Percentiles rank a stretch among this genome's conserved stretches.
Conservation (phyloP, 2,797 vertebrate genomes). For the Sebastes taczanowskii region DNA sequence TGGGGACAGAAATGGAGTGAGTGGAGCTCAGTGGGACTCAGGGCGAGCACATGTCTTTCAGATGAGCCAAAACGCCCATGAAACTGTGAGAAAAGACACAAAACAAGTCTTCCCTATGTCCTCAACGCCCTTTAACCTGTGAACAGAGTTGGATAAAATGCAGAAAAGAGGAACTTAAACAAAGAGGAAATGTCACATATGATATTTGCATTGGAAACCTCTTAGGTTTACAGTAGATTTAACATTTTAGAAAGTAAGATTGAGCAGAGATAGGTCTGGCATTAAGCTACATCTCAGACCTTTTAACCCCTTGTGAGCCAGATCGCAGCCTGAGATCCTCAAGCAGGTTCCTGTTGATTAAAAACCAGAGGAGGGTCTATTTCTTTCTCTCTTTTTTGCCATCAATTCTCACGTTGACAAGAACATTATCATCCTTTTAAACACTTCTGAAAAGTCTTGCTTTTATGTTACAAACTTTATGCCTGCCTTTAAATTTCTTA, state of each 20-base stretch:
- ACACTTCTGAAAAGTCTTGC: background rate
- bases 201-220: background rate
- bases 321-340: conserved; percentile 16
- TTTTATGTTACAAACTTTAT: background rate
- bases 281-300: background rate
- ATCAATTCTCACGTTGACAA: background rate
- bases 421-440: background rate
- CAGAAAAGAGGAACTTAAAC: background rate
- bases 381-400: background rate
- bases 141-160: conserved; percentile 14
- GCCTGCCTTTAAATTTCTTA: background rate
- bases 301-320: conserved; percentile 22
- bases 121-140: conserved; percentile 52
- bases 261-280: background rate
- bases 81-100: conserved; percentile 68
- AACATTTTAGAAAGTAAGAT: background rate
- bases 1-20: conserved; percentile 81
- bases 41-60: conserved; percentile 83
- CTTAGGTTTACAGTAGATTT: background rate
- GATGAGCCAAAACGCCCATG: conserved; percentile 77
- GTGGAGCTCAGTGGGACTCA: conserved; percentile 80
- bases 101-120: conserved; percentile 46
- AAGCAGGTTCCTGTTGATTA: conserved; percentile 29
- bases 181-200: background rate
- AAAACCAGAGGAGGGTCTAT: background rate